Conservation (phyloP, 2,797 vertebrate genomes). For the Hippocampus kuda region DNA sequence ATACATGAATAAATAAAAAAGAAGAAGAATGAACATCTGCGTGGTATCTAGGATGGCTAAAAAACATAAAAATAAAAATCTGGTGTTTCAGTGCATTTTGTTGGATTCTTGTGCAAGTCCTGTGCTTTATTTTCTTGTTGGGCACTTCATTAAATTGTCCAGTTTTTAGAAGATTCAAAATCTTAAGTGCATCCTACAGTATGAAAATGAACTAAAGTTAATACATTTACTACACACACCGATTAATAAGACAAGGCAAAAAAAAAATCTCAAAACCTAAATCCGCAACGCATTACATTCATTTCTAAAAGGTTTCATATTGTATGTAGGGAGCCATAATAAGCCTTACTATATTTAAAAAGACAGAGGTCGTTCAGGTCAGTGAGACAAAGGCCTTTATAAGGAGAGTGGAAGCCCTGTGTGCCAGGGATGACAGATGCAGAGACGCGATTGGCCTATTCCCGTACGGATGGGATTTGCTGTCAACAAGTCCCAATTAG, state of each 20-base stretch:
- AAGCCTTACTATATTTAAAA: conserved; percentile 61
- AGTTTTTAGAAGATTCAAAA: background rate
- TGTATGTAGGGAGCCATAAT: conserved; percentile 54
- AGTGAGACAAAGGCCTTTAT: conserved; percentile 70
- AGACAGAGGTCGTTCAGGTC: conserved; percentile 62
- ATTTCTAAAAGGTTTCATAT: conserved; percentile 14
- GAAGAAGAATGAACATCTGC: no score
- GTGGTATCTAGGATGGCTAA: no score
- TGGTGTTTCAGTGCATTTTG: no score
- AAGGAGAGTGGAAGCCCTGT: conserved; percentile 62
- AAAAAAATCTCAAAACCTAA: no score
- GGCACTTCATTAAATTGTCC: background rate
- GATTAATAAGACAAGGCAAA: background rate
- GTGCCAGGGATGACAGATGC: conserved; percentile 73
- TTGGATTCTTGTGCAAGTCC: background rate
- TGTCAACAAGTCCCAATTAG: conserved; percentile 79
- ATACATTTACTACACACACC: background rate
- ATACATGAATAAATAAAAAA: background rate
- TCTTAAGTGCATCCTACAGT: no score
- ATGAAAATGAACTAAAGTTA: background rate
- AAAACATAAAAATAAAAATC: no score
- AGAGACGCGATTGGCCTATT: conserved; percentile 68
- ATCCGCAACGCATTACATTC: conserved; percentile 15
- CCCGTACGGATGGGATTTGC: conserved; percentile 74
- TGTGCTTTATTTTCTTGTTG: background rate